These are phyloP conservation scores for Scalopus aquaticus DNA, from an alignment of 2,113 vertebrate genomes.

Conservation along the genomic window DNA sequence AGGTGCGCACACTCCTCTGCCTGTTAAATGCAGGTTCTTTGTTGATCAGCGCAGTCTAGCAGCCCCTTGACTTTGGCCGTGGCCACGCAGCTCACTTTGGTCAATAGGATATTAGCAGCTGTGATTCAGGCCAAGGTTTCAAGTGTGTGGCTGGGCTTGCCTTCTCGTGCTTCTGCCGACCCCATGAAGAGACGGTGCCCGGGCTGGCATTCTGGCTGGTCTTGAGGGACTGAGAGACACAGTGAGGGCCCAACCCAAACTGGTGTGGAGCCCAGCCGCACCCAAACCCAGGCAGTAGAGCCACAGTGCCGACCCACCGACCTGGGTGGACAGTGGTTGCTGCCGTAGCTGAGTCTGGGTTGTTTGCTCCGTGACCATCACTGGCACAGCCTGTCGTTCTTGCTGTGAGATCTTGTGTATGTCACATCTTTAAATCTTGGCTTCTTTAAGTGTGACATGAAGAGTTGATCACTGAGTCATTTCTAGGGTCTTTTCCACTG, in stretches of 20 bases:
- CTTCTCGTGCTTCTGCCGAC: background rate
- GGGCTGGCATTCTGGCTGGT: background rate
- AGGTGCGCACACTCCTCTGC: too few species aligned
- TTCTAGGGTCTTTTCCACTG: background rate
- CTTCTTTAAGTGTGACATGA: background rate
- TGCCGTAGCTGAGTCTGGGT: background rate
- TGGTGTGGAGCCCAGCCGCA: background rate
- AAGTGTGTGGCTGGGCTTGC: background rate
- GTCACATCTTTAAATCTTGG: background rate
- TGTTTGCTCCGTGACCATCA: background rate
- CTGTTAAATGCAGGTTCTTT: background rate
- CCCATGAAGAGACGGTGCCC: too few species aligned
- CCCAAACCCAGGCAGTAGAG: background rate
- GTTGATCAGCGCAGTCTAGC: too few species aligned
- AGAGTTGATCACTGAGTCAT: background rate
- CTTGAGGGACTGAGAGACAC: background rate
- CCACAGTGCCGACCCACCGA: background rate
- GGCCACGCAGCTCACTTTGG: background rate
- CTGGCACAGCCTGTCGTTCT: background rate
- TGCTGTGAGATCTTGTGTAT: background rate
- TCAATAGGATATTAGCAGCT: background rate
- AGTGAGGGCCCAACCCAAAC: background rate
- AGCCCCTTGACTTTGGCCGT: background rate
- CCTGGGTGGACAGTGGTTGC: background rate
- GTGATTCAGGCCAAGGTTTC: background rate